Evolutionary conservation across 2,888 invertebrate genomes (phyloP).

Genomic region (Baccha elongata): DNA sequence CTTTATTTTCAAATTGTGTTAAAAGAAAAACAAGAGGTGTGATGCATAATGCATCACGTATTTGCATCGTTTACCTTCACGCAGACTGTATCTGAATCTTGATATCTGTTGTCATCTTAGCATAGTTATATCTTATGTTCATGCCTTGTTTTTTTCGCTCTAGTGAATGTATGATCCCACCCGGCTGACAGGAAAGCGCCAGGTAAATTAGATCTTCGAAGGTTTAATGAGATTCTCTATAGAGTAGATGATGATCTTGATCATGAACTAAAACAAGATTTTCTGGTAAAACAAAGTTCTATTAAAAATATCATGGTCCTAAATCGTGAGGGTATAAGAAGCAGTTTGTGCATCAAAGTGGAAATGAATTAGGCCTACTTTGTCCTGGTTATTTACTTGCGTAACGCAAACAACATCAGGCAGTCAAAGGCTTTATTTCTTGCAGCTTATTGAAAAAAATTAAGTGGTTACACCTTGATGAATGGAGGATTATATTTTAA

Average conservation of each 20-base stretch:
- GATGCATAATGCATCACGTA: constrained; percentile 63
- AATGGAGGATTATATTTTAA: too few relatives aligned
- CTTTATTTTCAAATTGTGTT: constrained; percentile 1
- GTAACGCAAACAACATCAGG: too few relatives aligned
- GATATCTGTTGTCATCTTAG: constrained; percentile 43
- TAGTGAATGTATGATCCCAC: constrained; percentile 20
- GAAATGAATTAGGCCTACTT: not conserved
- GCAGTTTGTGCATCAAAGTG: not conserved
- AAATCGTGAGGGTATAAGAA: not conserved
- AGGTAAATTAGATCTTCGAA: constrained; percentile 42
- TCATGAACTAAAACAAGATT: constrained; percentile 11
- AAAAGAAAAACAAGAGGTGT: constrained; percentile 49
- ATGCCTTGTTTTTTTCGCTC: constrained; percentile 14
- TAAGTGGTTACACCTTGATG: too few relatives aligned
- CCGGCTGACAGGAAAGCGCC: constrained; percentile 57
- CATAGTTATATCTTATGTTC: constrained; percentile 11
- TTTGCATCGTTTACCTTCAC: constrained; percentile 29
- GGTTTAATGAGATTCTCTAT: constrained; percentile 38
- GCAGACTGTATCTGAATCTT: constrained; percentile 38
- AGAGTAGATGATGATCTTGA: constrained; percentile 9
- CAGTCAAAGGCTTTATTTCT: too few relatives aligned
- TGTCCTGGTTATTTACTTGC: not conserved
- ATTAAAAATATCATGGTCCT: not conserved
- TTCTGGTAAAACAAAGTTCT: constrained; percentile 1
- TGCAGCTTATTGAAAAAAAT: too few relatives aligned